phyloP scores from a whole-genome alignment of 2,797 vertebrate genomes.

The Erethizon dorsatum region DNA sequence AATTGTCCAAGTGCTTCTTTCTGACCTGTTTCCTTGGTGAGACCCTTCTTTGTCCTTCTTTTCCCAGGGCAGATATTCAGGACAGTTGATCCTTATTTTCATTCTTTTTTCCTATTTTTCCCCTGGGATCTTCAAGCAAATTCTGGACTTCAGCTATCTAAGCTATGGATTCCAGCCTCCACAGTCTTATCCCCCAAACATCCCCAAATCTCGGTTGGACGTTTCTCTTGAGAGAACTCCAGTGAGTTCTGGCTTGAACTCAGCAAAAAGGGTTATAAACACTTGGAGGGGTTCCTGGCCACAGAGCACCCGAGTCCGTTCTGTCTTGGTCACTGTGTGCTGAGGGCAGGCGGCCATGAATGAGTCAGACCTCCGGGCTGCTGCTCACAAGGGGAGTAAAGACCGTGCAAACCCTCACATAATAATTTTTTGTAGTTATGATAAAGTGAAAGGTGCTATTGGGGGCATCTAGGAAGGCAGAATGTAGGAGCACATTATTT shows the following conservation, averaged over 20 bases:
- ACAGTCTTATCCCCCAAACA: neutral
- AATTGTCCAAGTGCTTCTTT: neutral
- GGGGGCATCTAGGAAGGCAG: neutral
- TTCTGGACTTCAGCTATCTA: conserved; percentile 5
- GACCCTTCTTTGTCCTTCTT: neutral
- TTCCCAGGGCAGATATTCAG: neutral
- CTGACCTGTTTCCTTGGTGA: neutral
- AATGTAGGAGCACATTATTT: neutral
- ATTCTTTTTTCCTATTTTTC: neutral
- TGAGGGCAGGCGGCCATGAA: neutral
- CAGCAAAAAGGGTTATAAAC: neutral
- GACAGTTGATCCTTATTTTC: neutral
- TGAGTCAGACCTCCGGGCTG: neutral
- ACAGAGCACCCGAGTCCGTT: neutral
- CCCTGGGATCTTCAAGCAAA: neutral
- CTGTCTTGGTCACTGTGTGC: neutral
- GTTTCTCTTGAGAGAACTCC: neutral
- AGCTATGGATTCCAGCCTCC: neutral
- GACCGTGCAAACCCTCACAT: neutral
- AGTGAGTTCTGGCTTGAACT: neutral
- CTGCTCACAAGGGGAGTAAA: neutral
- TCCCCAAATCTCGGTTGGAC: neutral
- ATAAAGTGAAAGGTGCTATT: neutral
- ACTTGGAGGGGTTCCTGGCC: neutral
- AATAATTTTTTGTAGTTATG: neutral